Conservation (phyloP, 2,888 invertebrate species). For the Drosophila borealis region DNA sequence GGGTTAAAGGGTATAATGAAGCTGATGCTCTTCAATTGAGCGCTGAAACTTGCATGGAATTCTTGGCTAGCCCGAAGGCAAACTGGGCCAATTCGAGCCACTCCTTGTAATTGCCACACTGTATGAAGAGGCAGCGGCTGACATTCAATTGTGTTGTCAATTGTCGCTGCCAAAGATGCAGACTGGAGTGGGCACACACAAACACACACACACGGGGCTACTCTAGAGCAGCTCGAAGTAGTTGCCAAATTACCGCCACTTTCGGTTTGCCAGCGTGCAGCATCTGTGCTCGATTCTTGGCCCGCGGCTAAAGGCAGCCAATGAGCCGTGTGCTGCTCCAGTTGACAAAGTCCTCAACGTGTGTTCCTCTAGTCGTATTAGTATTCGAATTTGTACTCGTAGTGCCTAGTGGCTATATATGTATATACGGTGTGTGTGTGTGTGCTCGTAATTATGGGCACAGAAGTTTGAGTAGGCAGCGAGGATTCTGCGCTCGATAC, state of each 20-base stretch:
- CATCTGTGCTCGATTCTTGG: slow-evolving; percentile 79
- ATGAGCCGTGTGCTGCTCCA: slow-evolving; percentile 73
- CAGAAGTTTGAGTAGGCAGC: slow-evolving; percentile 71
- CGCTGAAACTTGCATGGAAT: slow-evolving; percentile 28
- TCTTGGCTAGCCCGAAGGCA: slow-evolving; percentile 38
- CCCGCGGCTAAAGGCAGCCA: slow-evolving; percentile 74
- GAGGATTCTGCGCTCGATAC: slow-evolving; percentile 26
- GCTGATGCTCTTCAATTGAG: slow-evolving; percentile 25
- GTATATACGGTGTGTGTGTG: slow-evolving; percentile 10
- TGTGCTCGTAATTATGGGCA: slow-evolving; percentile 70
- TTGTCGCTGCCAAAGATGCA: slow-evolving; percentile 44
- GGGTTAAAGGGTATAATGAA: slow-evolving; percentile 41
- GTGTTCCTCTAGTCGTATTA: slow-evolving; percentile 36
- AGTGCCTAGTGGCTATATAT: slow-evolving; percentile 50
- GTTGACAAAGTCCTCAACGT: slow-evolving; percentile 68
- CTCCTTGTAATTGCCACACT: slow-evolving; percentile 74
- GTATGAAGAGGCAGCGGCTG: slow-evolving; percentile 37
- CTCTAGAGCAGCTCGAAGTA: slow-evolving; percentile 46
- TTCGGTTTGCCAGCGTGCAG: slow-evolving; percentile 73
- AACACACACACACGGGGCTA: neutral
- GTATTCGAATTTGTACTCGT: slow-evolving; percentile 31
- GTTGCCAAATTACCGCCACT: slow-evolving; percentile 80
- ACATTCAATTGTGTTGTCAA: slow-evolving; percentile 63
- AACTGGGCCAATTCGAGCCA: slow-evolving; percentile 48
- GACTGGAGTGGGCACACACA: slow-evolving; percentile 18